Conservation (phyloP, 2,113 vertebrate species). For the Gasterosteus aculeatus region DNA sequence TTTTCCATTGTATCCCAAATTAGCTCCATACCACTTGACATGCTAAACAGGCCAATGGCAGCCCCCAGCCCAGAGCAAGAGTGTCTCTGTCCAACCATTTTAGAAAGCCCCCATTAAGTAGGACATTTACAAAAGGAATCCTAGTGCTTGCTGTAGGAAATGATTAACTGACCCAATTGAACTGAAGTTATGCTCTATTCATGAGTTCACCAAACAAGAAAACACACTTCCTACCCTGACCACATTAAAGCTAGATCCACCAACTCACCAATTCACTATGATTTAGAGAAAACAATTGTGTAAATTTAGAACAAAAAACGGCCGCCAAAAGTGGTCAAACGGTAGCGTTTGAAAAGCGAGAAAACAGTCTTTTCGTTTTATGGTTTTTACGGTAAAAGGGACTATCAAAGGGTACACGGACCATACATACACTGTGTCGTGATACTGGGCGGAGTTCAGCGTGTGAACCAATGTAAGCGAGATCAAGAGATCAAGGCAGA, state of each 20-base stretch:
- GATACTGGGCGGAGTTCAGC: slow-evolving; percentile 17
- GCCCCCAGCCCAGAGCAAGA: background rate
- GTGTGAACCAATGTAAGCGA: slow-evolving; percentile 45
- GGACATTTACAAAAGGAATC: background rate
- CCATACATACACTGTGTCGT: too few relatives aligned
- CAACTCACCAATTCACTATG: too few relatives aligned
- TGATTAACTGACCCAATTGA: background rate
- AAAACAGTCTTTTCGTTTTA: too few relatives aligned
- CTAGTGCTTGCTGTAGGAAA: background rate
- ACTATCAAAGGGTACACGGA: too few relatives aligned
- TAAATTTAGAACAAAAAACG: too few relatives aligned
- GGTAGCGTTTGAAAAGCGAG: too few relatives aligned
- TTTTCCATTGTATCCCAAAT: slow-evolving; percentile 12
- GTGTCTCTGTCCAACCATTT: background rate
- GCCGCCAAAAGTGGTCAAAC: too few relatives aligned
- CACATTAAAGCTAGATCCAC: too few relatives aligned
- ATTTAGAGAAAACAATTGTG: too few relatives aligned
- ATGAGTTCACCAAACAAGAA: background rate
- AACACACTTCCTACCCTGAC: background rate
- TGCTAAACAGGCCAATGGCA: background rate
- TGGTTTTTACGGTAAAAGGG: too few relatives aligned
- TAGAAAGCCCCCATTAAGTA: background rate
- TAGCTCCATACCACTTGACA: slow-evolving; percentile 13
- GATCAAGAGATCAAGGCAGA: slow-evolving; percentile 31
- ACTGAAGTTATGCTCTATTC: background rate